A percentile compares a stretch with the other conserved stretches of the same genome.
Conservation (phyloP, 2,888 invertebrate species). For the Trisateles emortualis region DNA sequence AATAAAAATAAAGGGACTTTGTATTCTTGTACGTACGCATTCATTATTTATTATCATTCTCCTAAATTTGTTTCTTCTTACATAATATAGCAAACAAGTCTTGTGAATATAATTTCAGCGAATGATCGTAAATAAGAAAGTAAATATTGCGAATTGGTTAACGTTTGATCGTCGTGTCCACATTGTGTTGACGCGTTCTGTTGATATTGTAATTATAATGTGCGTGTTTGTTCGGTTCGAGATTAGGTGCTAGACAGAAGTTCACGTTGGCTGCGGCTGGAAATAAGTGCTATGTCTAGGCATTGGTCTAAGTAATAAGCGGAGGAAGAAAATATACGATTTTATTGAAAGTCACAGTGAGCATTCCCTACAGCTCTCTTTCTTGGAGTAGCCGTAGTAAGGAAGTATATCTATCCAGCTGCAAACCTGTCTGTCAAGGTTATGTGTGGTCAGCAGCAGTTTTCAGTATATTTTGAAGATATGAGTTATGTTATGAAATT, state of each 20-base stretch:
- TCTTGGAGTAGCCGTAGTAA: too few species aligned
- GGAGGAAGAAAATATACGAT: too few species aligned
- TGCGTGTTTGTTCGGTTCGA: not conserved
- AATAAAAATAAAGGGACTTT: conserved; percentile 6
- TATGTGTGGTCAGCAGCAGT: too few species aligned
- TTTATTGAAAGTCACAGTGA: too few species aligned
- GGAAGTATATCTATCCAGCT: too few species aligned
- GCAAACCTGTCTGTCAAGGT: too few species aligned
- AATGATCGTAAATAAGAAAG: not conserved
- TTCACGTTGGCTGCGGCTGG: not conserved
- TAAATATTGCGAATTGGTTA: not conserved
- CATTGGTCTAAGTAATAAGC: too few species aligned
- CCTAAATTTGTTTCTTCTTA: conserved; percentile 24
- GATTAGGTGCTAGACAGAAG: not conserved
- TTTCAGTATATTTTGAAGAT: too few species aligned
- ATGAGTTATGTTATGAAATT: too few species aligned
- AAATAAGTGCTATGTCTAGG: not conserved
- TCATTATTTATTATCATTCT: conserved; percentile 28
- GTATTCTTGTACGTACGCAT: conserved; percentile 7
- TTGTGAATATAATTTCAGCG: not conserved
- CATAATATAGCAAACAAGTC: not conserved
- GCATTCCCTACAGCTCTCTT: too few species aligned
- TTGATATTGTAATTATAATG: not conserved
- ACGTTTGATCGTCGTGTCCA: not conserved
- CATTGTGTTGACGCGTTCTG: not conserved